Conservation (phyloP, 1,140 invertebrate genomes). For the Semibalanus balanoides region DNA sequence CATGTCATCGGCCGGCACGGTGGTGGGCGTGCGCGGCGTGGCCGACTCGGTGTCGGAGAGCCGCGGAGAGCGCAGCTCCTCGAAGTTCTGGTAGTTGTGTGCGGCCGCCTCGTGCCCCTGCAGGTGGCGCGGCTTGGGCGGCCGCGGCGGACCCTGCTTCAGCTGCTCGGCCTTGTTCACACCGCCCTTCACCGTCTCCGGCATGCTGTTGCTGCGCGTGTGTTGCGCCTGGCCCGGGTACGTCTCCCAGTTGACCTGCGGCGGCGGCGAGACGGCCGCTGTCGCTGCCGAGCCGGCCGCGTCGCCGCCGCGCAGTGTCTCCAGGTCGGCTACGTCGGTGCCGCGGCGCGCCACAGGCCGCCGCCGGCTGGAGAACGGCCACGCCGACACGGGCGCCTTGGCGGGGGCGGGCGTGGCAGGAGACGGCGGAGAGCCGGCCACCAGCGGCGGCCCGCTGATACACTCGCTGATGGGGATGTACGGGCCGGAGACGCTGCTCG, state of each 20-base stretch:
- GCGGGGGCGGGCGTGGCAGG: background rate
- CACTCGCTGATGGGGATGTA: conserved; percentile 58
- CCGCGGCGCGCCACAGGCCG: background rate
- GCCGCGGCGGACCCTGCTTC: background rate
- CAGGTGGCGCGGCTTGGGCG: conserved; percentile 1
- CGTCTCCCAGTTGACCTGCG: conserved; percentile 5
- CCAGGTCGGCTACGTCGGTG: background rate
- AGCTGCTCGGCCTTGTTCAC: background rate
- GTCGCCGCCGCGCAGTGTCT: background rate
- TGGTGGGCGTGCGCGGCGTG: background rate
- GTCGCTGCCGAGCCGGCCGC: no score
- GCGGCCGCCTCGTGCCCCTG: background rate
- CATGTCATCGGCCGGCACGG: conserved; percentile 19
- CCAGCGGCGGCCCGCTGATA: conserved; percentile 48
- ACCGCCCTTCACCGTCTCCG: background rate
- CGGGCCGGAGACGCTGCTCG: conserved; percentile 26
- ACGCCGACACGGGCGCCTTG: background rate
- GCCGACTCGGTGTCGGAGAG: background rate
- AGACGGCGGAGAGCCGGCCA: no score
- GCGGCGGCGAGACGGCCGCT: background rate
- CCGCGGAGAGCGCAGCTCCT: background rate
- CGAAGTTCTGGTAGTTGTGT: conserved; percentile 3
- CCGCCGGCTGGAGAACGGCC: background rate
- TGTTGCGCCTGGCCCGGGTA: background rate
- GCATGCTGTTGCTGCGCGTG: background rate